Base-by-base conservation (phyloP, 2,113 vertebrate species). In the Ceyx margarethae region DNA sequence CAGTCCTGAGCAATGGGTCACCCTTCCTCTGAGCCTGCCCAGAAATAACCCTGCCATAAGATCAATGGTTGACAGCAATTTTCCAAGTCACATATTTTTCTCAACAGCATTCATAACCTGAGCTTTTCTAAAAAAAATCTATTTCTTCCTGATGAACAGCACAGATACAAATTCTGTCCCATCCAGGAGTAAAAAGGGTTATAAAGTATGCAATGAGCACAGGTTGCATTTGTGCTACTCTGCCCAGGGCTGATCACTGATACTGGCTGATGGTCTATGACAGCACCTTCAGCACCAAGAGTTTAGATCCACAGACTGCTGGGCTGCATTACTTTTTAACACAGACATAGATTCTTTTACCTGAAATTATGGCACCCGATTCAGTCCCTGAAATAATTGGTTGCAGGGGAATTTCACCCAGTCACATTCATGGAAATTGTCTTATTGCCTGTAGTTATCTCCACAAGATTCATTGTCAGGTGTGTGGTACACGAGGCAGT, bases 211-310 rank as follows among this genome's bases (percentile, higher is more conserved):
- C n/a, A 42, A 66, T 42, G 4, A 68, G 11, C 56, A n/a, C 5
- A 42, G 0, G 0, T 13, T 15, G 22, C 45, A 45, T 54, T 42
- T 7, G 1, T 48, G 56, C 25, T 74, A 2, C 29, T 21, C 29
- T 54, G 50, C 50, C 18, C 14, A 16, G 56, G 57, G 33, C 29
- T 64, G 48, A 11, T 25, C 33, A 23, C 29, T 37, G 43, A n/a
- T 28, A 28, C 5, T 5, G 25, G 25, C 25, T 48, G 50, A 31
- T 1, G 3, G 15, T 31, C 54, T 51, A 14, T 1, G 2, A 28
- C 31, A 37, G 37, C 37, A 37, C 37, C 37, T 37, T 67, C 31
- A 40, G 23, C 45, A 31, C 25, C 21, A 54, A 50, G 17, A 25
- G 15, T 35, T 60, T 65, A 54, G 18, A 40, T 15, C 15, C 20